These are phyloP conservation scores for Sphaeramia orbicularis DNA, from an alignment of 2,797 vertebrate genomes.

Conservation along the genomic window DNA sequence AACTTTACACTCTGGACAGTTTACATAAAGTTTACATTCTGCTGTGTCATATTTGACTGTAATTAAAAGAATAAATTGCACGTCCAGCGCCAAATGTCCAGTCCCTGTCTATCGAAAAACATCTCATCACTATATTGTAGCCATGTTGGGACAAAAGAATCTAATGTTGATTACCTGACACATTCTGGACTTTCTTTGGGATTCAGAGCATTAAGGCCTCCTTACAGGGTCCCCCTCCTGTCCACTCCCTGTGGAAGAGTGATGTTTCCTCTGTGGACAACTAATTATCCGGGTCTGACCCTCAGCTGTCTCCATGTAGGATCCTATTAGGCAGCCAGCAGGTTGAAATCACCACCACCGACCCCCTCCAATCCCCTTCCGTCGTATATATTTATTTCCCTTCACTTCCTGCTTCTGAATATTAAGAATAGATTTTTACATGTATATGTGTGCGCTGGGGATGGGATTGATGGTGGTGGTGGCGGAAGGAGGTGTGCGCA, in stretches of 20 bases:
- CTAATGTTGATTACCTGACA: conserved; percentile 72
- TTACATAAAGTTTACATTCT: conserved; percentile 63
- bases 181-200: conserved; percentile 72
- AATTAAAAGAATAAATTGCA: conserved; percentile 50
- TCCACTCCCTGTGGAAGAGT: conserved; percentile 78
- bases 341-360: conserved; percentile 91
- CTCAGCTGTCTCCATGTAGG: conserved; percentile 97
- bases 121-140: conserved; percentile 36
- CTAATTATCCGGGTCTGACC: conserved; percentile 95
- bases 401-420: conserved; percentile 96
- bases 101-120: conserved; percentile 52
- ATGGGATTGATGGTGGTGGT: conserved; percentile 77
- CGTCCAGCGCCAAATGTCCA: conserved; percentile 44
- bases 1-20: conserved; percentile 42
- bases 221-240: conserved; percentile 66
- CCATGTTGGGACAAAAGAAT: conserved; percentile 57
- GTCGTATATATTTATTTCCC: conserved; percentile 83
- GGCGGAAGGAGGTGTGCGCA: conserved; percentile 57
- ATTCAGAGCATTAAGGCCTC: conserved; percentile 67
- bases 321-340: conserved; percentile 96
- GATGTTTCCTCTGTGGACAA: conserved; percentile 88
- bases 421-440: conserved; percentile 99
- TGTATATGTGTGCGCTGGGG: conserved; percentile 89
- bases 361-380: conserved; percentile 86
- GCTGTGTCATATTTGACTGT: conserved; percentile 53